These are phyloP conservation scores for Pan paniscus DNA, from an alignment of 2,113 vertebrate species.

Conservation along the genomic window DNA sequence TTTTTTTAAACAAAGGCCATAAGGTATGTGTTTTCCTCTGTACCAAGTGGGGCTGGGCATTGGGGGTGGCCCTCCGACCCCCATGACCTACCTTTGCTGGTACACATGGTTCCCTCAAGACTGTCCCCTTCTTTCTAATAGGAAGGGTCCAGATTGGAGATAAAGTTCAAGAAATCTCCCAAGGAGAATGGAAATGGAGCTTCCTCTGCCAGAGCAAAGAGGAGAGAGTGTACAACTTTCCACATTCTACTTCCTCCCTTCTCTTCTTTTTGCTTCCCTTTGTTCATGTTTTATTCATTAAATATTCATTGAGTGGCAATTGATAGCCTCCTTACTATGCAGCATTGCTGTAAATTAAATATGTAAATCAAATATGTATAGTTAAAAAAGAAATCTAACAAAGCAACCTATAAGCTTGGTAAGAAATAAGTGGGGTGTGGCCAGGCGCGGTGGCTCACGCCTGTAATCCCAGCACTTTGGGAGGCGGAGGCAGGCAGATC, in stretches of 20 bases:
- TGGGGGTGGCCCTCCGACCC: too few species aligned
- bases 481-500: too few species aligned
- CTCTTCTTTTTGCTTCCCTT: not conserved
- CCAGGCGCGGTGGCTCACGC: too few species aligned
- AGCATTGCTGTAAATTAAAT: not conserved
- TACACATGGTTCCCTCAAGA: not conserved
- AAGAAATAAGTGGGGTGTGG: not conserved
- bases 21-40: not conserved
- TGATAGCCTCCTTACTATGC: not conserved
- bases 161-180: not conserved
- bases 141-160: not conserved
- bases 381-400: not conserved
- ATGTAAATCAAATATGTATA: not conserved
- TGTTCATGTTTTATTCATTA: not conserved
- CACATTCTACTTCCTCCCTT: not conserved
- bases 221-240: not conserved
- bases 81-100: not conserved
- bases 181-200: not conserved
- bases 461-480: too few species aligned
- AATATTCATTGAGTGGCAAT: accelerated
- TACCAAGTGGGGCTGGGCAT: accelerated
- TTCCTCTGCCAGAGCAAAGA: not conserved
- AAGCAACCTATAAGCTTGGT: not conserved
- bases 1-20: too few species aligned
- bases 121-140: not conserved